Conservation (phyloP, 2,888 invertebrate species). For the Caenorhabditis sp. region DNA sequence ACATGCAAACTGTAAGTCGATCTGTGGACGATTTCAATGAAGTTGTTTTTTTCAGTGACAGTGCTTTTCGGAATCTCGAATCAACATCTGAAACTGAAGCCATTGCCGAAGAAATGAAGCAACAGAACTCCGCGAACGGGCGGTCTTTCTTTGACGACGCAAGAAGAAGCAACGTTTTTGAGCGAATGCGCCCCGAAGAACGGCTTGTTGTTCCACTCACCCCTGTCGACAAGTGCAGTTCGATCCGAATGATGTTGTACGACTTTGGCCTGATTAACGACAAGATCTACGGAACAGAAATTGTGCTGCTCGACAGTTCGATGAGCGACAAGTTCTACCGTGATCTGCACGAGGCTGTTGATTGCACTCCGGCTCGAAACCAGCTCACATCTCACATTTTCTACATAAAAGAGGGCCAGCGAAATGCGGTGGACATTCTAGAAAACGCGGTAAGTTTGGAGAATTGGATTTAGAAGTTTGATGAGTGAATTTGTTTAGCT, state of each 20-base stretch:
- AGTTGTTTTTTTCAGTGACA: conserved; percentile 72
- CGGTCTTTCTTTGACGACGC: conserved; percentile 59
- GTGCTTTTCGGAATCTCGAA: conserved; percentile 68
- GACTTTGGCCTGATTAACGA: conserved; percentile 93
- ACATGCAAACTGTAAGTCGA: conserved; percentile 78
- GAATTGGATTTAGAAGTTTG: not conserved
- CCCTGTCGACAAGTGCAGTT: conserved; percentile 89
- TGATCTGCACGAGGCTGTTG: conserved; percentile 91
- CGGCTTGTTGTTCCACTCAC: conserved; percentile 40
- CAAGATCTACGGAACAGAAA: conserved; percentile 85
- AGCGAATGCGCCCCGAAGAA: conserved; percentile 54
- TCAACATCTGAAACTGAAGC: conserved; percentile 73
- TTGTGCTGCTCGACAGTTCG: conserved; percentile 87
- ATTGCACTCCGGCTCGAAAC: conserved; percentile 86
- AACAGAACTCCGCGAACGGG: conserved; percentile 49
- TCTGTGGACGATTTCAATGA: too few species aligned
- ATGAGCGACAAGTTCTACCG: conserved; percentile 87
- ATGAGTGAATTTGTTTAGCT: conserved; percentile 80
- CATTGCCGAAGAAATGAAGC: conserved; percentile 62
- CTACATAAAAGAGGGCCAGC: conserved; percentile 93
- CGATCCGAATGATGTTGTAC: conserved; percentile 94
- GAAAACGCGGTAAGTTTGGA: conserved; percentile 88
- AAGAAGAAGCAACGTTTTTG: conserved; percentile 61
- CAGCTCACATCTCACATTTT: conserved; percentile 95
- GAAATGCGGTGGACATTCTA: conserved; percentile 89